Evolutionary conservation across 2,888 invertebrate genomes (phyloP), one percentile per base, ranked within the genome.

Genomic region (Cordilura impudica): DNA sequence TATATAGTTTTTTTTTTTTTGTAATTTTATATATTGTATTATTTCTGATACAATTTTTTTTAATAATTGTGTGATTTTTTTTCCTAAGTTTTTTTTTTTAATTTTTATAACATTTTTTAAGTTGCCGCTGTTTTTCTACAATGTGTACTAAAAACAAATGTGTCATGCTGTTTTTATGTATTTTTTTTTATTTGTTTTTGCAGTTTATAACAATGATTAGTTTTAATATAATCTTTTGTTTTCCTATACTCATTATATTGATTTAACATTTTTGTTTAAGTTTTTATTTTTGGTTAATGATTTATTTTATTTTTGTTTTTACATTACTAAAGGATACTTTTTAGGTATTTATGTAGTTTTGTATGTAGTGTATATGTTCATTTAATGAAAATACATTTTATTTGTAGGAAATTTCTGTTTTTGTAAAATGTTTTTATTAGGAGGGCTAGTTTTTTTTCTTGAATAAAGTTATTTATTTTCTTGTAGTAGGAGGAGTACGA

Each of bases 121-220:
- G 75, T 75, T 79, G 79, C 79, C 79, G 75, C 79, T 79, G 75
- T 77, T 69, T 73, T 73, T 72, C 79, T 79, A 79, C 79, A 79
- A 75, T 79, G 79, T 79, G 79, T 79, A 79, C 79, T 79, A 79
- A 79, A 79, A 79, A 79, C 79, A 79, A 79, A 75, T 79, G 79
- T 79, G 79, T 79, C 75, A 79, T 79, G 79, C 79, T 63, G 56
- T 74, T 47, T 47, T 35, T 49, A 49, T 63, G 63, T 63, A 63
- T 51, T 51, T 26, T 51, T 23, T 63, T 54, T 65, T 3, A 19
- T 14, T 65, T 53, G 45, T 35, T 19, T 65, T 75, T 79, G 79
- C 79, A 75, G 65, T 79, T 79, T 79, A 67, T 75, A 79, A 79
- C 79, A 79, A 79, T 79, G 75, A 79, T 75, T 79, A 79, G 75